A percentile compares a stretch with the other conserved stretches of the same genome.
Conservation (phyloP, 2,888 invertebrate genomes). For the Lycocerus yunnanus region DNA sequence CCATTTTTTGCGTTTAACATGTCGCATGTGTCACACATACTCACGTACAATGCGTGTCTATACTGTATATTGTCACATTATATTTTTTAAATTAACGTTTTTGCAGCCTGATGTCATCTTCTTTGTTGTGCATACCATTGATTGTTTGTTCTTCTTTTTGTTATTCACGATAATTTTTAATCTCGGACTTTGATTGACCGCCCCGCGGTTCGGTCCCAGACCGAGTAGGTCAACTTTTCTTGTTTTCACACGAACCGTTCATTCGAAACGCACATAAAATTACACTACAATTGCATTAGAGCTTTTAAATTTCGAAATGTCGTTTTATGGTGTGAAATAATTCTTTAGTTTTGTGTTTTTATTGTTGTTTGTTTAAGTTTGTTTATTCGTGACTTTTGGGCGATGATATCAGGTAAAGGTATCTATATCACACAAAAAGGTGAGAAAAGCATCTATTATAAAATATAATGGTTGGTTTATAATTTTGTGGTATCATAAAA, state of each 20-base stretch:
- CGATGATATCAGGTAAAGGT: background rate
- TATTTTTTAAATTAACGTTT: constrained; percentile 32
- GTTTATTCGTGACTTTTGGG: background rate
- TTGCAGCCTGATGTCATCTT: constrained; percentile 18
- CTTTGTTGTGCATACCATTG: constrained; percentile 6
- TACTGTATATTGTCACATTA: constrained; percentile 36
- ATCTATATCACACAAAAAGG: background rate
- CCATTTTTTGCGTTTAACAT: constrained; percentile 9
- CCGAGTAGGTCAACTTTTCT: background rate
- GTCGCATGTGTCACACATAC: constrained; percentile 32
- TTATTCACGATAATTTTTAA: background rate
- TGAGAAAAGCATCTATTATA: background rate
- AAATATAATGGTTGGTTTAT: background rate
- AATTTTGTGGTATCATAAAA: background rate
- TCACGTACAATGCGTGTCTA: constrained; percentile 40
- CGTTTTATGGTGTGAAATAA: background rate
- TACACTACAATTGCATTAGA: background rate
- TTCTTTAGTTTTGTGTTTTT: background rate
- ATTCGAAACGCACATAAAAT: background rate
- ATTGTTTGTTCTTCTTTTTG: constrained; percentile 10
- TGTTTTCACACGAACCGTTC: background rate
- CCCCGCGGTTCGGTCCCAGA: background rate
- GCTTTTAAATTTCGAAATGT: background rate
- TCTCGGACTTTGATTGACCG: background rate
- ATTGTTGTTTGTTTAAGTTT: background rate